Base-by-base conservation (phyloP, 2,113 vertebrate genomes). In the Neotragus pygmaeus region DNA sequence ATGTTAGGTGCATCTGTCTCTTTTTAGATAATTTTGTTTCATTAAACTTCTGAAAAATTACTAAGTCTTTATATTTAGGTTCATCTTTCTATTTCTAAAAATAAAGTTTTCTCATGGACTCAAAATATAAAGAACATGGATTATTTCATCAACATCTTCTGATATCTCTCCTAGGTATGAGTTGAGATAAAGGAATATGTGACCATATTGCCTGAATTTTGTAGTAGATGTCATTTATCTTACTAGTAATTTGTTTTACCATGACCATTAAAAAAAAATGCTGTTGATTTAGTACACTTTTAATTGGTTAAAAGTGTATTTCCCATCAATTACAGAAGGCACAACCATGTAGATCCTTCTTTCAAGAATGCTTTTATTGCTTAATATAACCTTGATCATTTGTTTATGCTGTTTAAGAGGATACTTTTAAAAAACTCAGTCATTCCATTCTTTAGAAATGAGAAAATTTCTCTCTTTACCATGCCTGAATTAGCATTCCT, bases 231-330 rank as follows among this genome's bases (percentile, higher is more conserved):
- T 94, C 87, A 90, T 64, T 91, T 83, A 73, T 75, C 10, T 75
- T 39, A 21, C 53, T 78, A 53, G 17, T 83, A 88, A 80, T 96
- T 96, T 96, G 87, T 88, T 96, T 97, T 96, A 33, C 55, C 19
- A 7, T 85, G 53, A 64, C 43, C 28, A 53, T 49, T 85, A 14
- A 60, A 58, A 60, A n/a, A 43, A 89, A 85, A 21, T 7, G 6
- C 27, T 88, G 14, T 49, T 45, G 64, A 83, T 83, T 86, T 84
- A 23, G 39, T 97, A 60, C 55, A 60, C 12, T 62, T 93, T 96
- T 88, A 66, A 70, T 51, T 88, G 90, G 73, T 92, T 64, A 80
- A 84, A 83, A 62, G 2, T n/a, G 3, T 82, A 94, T 15, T 12
- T 55, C 70, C 19, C 12, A 87, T 33, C 30, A 94, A 91, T 81